These are phyloP conservation scores for Clarias macrocephalus DNA, from an alignment of 2,113 vertebrate species.

Conservation along the genomic window DNA sequence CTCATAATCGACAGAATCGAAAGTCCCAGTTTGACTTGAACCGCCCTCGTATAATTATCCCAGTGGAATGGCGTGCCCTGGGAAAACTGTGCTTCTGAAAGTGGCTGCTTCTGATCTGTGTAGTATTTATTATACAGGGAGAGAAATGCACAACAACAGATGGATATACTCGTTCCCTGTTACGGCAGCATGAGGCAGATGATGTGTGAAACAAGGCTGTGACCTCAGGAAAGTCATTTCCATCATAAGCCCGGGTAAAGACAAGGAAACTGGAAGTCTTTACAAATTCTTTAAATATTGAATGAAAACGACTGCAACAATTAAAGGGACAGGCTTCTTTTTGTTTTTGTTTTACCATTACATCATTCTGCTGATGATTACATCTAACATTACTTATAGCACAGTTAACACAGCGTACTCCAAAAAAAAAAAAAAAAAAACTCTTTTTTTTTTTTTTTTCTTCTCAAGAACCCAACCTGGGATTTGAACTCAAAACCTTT, in stretches of 20 bases:
- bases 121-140: background rate
- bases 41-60: background rate
- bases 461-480: no score
- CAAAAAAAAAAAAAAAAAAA: no score
- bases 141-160: background rate
- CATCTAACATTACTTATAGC: background rate
- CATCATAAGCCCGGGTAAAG: constrained; percentile 57
- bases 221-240: constrained; percentile 61
- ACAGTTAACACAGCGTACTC: background rate
- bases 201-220: constrained; percentile 12
- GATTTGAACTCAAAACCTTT: background rate
- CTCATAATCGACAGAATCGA: no score
- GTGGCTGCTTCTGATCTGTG: background rate
- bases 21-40: no score
- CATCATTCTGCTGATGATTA: background rate
- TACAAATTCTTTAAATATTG: constrained; percentile 46
- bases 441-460: no score
- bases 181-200: background rate
- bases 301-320: background rate
- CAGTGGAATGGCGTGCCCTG: background rate
- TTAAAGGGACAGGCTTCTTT: background rate
- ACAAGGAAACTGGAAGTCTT: background rate
- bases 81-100: background rate
- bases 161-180: background rate
- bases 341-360: background rate